Evolutionary conservation across 2,113 vertebrate genomes (phyloP).

Genomic region (Columba livia): DNA sequence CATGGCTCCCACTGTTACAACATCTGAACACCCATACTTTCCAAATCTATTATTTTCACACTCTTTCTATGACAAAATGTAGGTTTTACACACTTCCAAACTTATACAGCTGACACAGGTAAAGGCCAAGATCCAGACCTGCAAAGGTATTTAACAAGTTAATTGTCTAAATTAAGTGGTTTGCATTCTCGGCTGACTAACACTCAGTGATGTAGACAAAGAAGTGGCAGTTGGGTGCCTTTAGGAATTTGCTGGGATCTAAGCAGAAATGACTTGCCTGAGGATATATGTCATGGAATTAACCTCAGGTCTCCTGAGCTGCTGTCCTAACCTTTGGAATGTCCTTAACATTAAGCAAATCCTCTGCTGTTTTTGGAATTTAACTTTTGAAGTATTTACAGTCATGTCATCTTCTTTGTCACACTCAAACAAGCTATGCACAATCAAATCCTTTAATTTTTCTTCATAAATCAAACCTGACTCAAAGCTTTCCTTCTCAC

Average conservation of each 20-base stretch:
- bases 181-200: constrained; percentile 10
- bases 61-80: neutral
- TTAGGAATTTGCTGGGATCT: constrained; percentile 33
- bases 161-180: constrained; percentile 1
- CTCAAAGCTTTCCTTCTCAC: neutral
- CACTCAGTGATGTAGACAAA: neutral
- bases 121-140: neutral
- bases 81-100: neutral
- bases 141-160: neutral
- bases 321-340: constrained; percentile 13
- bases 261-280: constrained; percentile 21
- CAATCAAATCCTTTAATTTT: neutral
- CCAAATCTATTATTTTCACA: neutral
- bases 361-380: constrained; percentile 15
- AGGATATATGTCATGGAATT: constrained; percentile 14
- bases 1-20: neutral
- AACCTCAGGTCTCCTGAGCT: constrained; percentile 37
- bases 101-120: neutral
- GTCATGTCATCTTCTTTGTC: neutral
- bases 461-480: constrained; percentile 19
- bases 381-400: constrained; percentile 51
- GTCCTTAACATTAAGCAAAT: constrained; percentile 39
- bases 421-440: neutral
- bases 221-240: neutral
- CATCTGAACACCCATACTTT: neutral